Conservation (phyloP, 2,113 vertebrate species). For the Eublepharis macularius region DNA sequence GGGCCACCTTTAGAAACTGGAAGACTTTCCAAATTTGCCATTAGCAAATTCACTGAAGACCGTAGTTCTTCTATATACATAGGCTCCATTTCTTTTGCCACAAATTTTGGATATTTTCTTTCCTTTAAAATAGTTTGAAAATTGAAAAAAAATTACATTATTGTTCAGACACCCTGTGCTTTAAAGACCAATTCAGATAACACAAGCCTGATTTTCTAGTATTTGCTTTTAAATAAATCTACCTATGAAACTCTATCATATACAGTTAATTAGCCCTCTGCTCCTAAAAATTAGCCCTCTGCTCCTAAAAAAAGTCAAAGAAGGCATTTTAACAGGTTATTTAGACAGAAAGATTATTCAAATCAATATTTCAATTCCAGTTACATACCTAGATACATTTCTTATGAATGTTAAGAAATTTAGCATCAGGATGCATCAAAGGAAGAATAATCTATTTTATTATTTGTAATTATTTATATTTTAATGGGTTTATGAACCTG, state of each 20-base stretch:
- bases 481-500: too few species aligned
- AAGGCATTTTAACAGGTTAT: background rate
- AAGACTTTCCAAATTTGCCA: slow-evolving; percentile 97
- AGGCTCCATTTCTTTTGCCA: slow-evolving; percentile 89
- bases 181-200: slow-evolving; percentile 1
- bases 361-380: background rate
- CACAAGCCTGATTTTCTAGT: background rate
- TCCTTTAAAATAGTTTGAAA: slow-evolving; percentile 79
- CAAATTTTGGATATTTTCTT: slow-evolving; percentile 83
- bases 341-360: background rate
- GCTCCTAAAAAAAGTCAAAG: background rate
- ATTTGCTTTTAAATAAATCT: background rate
- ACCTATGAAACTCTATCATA: background rate
- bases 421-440: background rate
- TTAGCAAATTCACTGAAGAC: slow-evolving; percentile 92
- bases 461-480: background rate
- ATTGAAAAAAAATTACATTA: slow-evolving; percentile 36
- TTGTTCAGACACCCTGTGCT: background rate
- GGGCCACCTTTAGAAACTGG: slow-evolving; percentile 94
- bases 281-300: background rate
- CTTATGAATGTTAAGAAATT: background rate
- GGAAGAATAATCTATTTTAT: background rate
- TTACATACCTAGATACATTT: background rate
- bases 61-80: slow-evolving; percentile 93
- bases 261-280: background rate